Conservation (phyloP, 2,888 invertebrate genomes). For the Zygaena filipendulae region DNA sequence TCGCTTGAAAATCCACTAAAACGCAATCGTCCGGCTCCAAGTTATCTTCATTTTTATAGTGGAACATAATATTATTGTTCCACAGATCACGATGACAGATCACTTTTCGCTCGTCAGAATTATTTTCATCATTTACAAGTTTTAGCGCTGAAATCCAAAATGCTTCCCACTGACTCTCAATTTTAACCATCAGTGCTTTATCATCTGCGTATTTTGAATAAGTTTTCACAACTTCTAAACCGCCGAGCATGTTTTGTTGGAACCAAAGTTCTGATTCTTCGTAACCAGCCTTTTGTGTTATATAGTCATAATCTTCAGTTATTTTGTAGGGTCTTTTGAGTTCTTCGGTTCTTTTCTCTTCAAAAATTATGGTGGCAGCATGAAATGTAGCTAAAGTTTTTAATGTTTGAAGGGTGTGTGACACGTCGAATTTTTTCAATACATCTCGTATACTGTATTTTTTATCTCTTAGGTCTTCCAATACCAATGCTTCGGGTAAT, state of each 20-base stretch:
- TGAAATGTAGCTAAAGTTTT: conserved; percentile 59
- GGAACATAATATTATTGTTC: conserved; percentile 73
- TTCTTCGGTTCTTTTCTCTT: conserved; percentile 42
- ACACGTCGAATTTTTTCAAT: conserved; percentile 45
- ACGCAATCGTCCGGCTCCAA: conserved; percentile 64
- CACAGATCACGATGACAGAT: conserved; percentile 72
- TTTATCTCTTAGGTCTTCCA: conserved; percentile 43
- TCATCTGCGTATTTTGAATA: conserved; percentile 36
- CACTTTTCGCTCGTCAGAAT: conserved; percentile 51
- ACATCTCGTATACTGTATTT: conserved; percentile 38
- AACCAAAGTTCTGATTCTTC: conserved; percentile 34
- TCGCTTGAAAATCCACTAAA: conserved; percentile 77
- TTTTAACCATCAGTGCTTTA: conserved; percentile 20
- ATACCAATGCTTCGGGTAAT: conserved; percentile 39
- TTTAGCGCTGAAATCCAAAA: conserved; percentile 36
- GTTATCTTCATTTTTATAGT: conserved; percentile 27
- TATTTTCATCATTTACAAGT: conserved; percentile 29
- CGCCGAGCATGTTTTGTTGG: conserved; percentile 40
- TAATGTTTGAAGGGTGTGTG: conserved; percentile 54
- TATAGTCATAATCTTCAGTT: conserved; percentile 30
- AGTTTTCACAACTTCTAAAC: conserved; percentile 34
- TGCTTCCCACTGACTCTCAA: conserved; percentile 33
- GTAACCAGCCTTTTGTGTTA: conserved; percentile 35
- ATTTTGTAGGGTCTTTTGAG: conserved; percentile 27
- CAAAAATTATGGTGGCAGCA: conserved; percentile 59